These are phyloP conservation scores for Herpetotheres cachinnans DNA, from an alignment of 2,113 vertebrate genomes.

Conservation along the genomic window DNA sequence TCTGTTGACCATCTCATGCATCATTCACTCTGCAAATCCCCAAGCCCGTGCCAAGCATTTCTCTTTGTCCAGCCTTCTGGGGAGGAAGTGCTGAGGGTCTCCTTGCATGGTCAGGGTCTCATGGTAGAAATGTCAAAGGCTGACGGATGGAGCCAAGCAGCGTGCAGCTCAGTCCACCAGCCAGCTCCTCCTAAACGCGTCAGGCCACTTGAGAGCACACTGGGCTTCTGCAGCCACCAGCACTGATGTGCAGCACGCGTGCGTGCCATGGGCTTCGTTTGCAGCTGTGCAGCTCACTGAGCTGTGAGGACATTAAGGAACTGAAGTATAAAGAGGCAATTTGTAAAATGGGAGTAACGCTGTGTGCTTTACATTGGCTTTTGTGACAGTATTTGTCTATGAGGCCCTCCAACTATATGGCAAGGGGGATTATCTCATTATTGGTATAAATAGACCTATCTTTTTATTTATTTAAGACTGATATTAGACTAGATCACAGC, in stretches of 20 bases:
- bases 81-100: neutral
- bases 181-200: accelerated
- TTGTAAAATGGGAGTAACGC: neutral
- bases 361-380: neutral
- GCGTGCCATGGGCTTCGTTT: neutral
- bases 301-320: neutral
- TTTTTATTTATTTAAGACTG: neutral
- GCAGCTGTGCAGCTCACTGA: neutral
- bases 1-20: neutral
- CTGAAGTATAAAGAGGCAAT: neutral
- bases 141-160: neutral
- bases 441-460: neutral
- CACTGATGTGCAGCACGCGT: accelerated
- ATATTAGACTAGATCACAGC: neutral
- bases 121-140: accelerated
- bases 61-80: too few relatives aligned
- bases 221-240: neutral
- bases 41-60: neutral
- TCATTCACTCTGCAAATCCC: neutral
- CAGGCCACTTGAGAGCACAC: accelerated
- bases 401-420: neutral
- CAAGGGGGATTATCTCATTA: neutral
- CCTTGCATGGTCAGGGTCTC: accelerated
- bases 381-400: neutral
- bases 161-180: neutral